Evolutionary conservation across 2,797 vertebrate species (phyloP).

Genomic region (Orientallactaga sibirica): DNA sequence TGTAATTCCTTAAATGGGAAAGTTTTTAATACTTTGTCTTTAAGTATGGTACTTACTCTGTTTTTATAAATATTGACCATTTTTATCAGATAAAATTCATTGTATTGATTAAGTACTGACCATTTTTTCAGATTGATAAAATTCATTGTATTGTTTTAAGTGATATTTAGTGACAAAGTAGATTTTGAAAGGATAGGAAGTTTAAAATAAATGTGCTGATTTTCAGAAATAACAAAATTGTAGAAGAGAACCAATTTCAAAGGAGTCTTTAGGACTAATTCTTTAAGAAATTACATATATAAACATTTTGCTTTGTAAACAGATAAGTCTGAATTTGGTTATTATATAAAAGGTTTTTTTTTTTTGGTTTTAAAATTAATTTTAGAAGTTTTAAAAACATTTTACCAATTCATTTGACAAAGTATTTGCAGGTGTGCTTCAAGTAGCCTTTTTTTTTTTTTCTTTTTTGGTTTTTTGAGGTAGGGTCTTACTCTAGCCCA

Average conservation of each 20-base stretch:
- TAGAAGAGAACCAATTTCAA: constrained; percentile 52
- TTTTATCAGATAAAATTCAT: constrained; percentile 38
- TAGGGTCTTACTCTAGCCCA: too few species aligned
- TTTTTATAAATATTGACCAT: neutral
- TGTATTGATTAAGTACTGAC: neutral
- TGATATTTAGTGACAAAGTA: constrained; percentile 12
- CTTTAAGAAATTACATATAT: constrained; percentile 38
- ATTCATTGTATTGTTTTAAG: neutral
- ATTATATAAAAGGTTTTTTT: neutral
- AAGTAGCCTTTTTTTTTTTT: neutral
- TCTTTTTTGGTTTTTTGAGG: too few species aligned
- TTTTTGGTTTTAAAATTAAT: constrained; percentile 24
- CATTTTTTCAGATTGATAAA: constrained; percentile 25
- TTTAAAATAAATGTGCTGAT: constrained; percentile 28
- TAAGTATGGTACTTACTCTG: neutral
- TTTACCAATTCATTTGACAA: constrained; percentile 37
- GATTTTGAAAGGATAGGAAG: neutral
- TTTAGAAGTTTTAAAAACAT: neutral
- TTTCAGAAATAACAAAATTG: constrained; percentile 42
- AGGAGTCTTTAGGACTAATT: constrained; percentile 20
- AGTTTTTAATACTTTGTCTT: constrained; percentile 26
- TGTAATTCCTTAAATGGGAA: constrained; percentile 43
- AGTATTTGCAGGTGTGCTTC: neutral
- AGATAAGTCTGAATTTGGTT: constrained; percentile 6
- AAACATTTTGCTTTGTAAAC: constrained; percentile 50